Base-by-base conservation (phyloP, 1,140 invertebrate genomes). In the Radopholus similis region DNA sequence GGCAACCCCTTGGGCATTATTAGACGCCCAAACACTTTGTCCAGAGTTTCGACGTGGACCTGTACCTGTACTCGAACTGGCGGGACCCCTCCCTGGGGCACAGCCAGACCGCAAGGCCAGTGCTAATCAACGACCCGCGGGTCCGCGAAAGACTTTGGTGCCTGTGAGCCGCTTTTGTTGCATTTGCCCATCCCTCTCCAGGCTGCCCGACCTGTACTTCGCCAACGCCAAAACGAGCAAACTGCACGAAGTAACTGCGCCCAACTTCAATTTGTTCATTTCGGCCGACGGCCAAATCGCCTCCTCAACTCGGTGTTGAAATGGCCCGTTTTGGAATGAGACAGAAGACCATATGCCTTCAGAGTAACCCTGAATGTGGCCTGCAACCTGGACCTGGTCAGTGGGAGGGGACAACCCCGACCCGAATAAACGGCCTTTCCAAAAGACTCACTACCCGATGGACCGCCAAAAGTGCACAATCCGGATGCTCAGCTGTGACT, bases 131-230 rank as follows among this genome's bases (percentile, higher is more conserved):
- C 54, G 77, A 81, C 40, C 62, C 64, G n/a, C 64, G 69, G 23
- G 57, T 82, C 34, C 54, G 72, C 23, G 57, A 79, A 34, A 65
- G 80, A 34, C 73, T 81, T 54, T 81, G 78, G 78, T 68, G 8
- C 11, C 15, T 62, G 21, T 11, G 21, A n/a, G 26, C 51, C 59
- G 86, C 40, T 37, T 3, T 9, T 38, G 21, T 13, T 15, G 8
- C 23, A 38, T 38, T 21, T 42, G 18, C 40, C 18, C 13, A 26
- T 26, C n/a, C 13, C 42, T 11, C 15, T 44, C 23, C 23, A 62
- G 88, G 88, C 87, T 88, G 64, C 78, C 78, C 15, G 78, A 81
- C 58, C 44, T 81, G 13, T 81, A 81, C 64, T 82, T 81, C 67
- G 64, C 78, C 5, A 81, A 80, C 72, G 77, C 77, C 2, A 47